Evolutionary conservation across 2,888 invertebrate species (phyloP), one percentile per base, ranked within the genome.

Genomic region (Lutraria lutraria): DNA sequence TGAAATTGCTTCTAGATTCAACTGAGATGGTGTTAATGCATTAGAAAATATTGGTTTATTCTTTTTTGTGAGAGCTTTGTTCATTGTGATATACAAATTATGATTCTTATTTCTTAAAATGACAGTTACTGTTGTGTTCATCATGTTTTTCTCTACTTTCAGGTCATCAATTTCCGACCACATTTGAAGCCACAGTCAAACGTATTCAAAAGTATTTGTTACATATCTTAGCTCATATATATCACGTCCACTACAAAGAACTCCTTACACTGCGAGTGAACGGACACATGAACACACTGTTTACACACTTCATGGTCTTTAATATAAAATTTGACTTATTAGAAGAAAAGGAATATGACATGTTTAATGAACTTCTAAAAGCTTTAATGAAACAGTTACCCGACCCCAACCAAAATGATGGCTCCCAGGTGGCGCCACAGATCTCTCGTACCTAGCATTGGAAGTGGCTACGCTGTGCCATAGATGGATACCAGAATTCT

Each of bases 171-270:
- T 99, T 99, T 97, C 99, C 99, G 93, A 98, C 98, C 96, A 98
- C 98, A 96, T 99, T 99, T 97, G 99, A 99, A 97, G 98, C 98
- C 96, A 98, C 98, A 97, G 99, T 99, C 97, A 98, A 99, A 97
- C 99, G 99, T 97, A 99, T 99, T 97, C 98, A 98, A 97, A 98
- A 99, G 97, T 98, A 99, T 97, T 98, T 99, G 97, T 99, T 99
- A 98, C 99, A 99, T 97, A 99, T 99, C 97, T 98, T 99, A 97
- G 99, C 99, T 97, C 99, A 99, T 97, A 97, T 99, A 97, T 99
- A 99, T 97, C 99, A 99, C 97, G 98, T 98, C 97, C 99, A 99
- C 98, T 99, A 99, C 97, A 98, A 98, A 97, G 98, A 99, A 97
- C 98, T 99, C 96, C 98, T 98, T 96, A 97, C 98, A 97, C 98